Evolutionary conservation across 2,888 invertebrate genomes (phyloP).

Genomic region (Dicyrtoma fusca): DNA sequence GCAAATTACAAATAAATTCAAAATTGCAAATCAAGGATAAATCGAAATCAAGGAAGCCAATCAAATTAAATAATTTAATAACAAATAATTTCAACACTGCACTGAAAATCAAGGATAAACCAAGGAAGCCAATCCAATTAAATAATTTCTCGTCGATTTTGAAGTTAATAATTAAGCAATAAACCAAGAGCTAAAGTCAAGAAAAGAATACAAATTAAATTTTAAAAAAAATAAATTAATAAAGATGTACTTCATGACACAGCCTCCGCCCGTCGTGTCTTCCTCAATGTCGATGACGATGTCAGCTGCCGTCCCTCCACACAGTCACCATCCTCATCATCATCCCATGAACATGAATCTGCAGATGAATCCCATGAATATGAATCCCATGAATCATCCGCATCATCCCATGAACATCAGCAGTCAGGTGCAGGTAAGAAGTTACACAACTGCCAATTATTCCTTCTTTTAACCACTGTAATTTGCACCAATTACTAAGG

Average conservation of each 20-base stretch:
- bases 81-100: no score
- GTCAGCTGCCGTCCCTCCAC: constrained; percentile 31
- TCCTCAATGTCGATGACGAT: constrained; percentile 16
- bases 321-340: constrained; percentile 8
- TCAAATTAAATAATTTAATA: no score
- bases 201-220: not conserved
- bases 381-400: constrained; percentile 28
- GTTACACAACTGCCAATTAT: no score
- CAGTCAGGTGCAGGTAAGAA: constrained; percentile 37
- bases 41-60: no score
- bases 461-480: no score
- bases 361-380: constrained; percentile 1
- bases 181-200: not conserved
- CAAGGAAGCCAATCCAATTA: no score
- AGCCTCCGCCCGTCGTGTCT: constrained; percentile 22
- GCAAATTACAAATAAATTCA: no score
- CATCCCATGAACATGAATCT: constrained; percentile 14
- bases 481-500: no score
- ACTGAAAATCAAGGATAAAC: no score
- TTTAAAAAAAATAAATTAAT: not conserved
- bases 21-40: no score
- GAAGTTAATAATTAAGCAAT: no score
- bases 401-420: constrained; percentile 35
- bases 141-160: no score
- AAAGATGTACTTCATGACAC: constrained; percentile 35